Evolutionary conservation across 2,888 invertebrate genomes (phyloP).

Genomic region (Eubasilissa splendida): DNA sequence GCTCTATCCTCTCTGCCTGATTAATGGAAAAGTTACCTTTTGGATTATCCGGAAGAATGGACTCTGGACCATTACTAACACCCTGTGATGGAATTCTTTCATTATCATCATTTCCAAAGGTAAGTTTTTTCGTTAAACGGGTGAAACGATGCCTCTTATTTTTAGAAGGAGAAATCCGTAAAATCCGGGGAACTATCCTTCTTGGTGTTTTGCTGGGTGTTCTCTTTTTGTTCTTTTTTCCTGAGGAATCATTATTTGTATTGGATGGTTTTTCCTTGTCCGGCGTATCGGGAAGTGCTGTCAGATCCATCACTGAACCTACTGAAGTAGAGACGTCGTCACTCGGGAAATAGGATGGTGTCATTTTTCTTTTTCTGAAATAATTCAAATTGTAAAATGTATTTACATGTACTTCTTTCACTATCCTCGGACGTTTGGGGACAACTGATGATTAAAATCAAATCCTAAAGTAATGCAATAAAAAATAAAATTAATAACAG

Average conservation of each 20-base stretch:
- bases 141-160: neutral
- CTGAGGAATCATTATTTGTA: conserved; percentile 21
- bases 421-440: too few species aligned
- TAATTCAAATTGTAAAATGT: neutral
- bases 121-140: conserved; percentile 13
- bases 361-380: conserved; percentile 13
- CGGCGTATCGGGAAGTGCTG: conserved; percentile 48
- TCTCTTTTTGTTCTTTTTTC: conserved; percentile 7
- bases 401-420: neutral
- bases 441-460: too few species aligned
- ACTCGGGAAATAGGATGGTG: neutral
- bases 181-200: neutral
- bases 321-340: neutral
- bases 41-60: neutral
- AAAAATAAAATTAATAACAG: too few species aligned
- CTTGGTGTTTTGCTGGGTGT: conserved; percentile 14
- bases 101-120: conserved; percentile 20
- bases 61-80: neutral
- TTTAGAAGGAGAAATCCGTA: neutral
- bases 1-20: too few species aligned
- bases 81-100: neutral
- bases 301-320: conserved; percentile 41
- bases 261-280: conserved; percentile 32
- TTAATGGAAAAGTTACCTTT: conserved; percentile 8
- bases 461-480: too few species aligned